Evolutionary conservation across 2,113 vertebrate genomes (phyloP).

Genomic region (Myotis brandtii): DNA sequence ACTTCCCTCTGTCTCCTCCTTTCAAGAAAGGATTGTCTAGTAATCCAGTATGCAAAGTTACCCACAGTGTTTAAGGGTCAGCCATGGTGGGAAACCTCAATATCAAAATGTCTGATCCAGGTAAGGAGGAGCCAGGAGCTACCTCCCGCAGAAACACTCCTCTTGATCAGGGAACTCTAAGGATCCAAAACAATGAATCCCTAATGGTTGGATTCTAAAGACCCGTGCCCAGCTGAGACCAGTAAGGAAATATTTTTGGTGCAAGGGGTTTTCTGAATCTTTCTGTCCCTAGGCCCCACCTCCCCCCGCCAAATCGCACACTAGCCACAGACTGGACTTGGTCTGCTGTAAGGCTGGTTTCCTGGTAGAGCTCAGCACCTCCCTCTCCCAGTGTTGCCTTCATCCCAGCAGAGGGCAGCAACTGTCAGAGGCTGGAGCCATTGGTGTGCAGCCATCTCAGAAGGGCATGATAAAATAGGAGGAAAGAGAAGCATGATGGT

Average conservation of each 20-base stretch:
- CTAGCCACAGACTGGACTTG: not conserved
- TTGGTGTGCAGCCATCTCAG: not conserved
- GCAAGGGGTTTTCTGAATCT: not conserved
- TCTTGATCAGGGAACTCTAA: not conserved
- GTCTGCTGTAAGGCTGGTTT: not conserved
- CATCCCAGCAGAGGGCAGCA: constrained; percentile 81
- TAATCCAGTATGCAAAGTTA: not conserved
- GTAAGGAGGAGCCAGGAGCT: not conserved
- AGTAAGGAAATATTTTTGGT: not conserved
- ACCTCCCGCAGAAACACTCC: too few species aligned
- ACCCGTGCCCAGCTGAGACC: not conserved
- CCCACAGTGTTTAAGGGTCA: not conserved
- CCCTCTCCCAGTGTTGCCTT: not conserved
- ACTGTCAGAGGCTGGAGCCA: constrained; percentile 18
- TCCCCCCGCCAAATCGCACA: not conserved
- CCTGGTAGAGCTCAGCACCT: not conserved
- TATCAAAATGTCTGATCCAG: not conserved
- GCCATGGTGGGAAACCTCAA: not conserved
- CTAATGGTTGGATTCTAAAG: not conserved
- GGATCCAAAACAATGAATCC: not conserved
- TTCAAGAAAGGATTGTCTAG: not conserved
- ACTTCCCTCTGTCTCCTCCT: not conserved
- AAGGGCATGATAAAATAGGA: not conserved
- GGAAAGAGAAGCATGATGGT: not conserved
- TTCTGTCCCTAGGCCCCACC: not conserved